Conservation (phyloP, 1,140 invertebrate genomes). For the Polypedilum vanderplanki region DNA sequence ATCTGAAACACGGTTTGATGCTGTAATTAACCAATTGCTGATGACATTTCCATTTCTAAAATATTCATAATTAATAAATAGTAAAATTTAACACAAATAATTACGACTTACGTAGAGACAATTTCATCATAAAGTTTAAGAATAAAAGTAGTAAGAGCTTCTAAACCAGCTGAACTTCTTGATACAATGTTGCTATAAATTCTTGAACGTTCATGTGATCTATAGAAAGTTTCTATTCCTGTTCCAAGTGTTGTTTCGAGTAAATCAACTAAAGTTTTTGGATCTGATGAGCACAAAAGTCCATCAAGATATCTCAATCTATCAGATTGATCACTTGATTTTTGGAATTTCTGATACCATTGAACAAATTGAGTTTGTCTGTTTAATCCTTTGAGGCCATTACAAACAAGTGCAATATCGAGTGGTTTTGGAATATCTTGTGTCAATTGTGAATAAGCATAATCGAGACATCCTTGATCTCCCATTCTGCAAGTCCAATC, state of each 20-base stretch:
- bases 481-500: constrained; percentile 16
- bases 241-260: background rate
- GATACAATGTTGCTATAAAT: background rate
- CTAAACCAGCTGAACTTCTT: background rate
- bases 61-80: background rate
- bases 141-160: background rate
- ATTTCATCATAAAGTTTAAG: background rate
- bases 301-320: background rate
- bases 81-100: background rate
- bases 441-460: background rate
- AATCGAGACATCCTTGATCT: background rate
- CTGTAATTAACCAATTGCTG: background rate
- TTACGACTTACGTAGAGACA: background rate
- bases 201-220: background rate
- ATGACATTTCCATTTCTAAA: background rate
- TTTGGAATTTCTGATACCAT: background rate
- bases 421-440: background rate
- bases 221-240: background rate
- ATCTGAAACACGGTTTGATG: background rate
- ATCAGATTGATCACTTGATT: background rate
- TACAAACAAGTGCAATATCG: background rate
- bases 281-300: background rate
- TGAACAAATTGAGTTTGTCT: background rate
- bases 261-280: background rate
- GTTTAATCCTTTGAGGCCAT: background rate